Conservation (phyloP, 2,888 invertebrate species). For the Bombylius discolor region DNA sequence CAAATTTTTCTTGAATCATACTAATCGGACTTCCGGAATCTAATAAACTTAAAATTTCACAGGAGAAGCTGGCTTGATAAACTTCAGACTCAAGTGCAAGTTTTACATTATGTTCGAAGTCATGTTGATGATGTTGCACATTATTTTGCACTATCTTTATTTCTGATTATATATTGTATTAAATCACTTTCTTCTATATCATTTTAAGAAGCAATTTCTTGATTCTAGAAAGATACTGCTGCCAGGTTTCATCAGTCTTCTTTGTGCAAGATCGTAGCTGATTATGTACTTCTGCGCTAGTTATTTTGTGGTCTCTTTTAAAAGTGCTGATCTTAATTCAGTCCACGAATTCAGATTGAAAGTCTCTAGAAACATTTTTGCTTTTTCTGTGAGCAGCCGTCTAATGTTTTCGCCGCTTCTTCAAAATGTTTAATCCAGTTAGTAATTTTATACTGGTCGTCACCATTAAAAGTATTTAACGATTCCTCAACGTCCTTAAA, state of each 20-base stretch:
- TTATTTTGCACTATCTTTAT: no score
- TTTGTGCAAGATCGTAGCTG: not conserved
- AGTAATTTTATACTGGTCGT: not conserved
- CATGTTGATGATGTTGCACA: no score
- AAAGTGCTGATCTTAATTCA: not conserved
- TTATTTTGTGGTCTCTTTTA: not conserved
- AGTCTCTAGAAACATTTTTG: not conserved
- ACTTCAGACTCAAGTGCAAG: no score
- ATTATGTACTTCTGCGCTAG: not conserved
- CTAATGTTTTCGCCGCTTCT: not conserved
- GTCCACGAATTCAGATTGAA: not conserved
- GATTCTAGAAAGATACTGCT: not conserved
- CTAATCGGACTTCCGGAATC: no score
- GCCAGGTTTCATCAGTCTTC: not conserved
- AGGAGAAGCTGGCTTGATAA: no score
- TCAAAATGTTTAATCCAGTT: constrained; percentile 1
- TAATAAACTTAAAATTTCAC: no score
- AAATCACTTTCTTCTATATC: not conserved
- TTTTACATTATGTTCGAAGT: no score
- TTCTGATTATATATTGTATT: constrained; percentile 1
- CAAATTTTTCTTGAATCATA: no score
- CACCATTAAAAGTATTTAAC: not conserved
- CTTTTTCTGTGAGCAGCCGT: not conserved
- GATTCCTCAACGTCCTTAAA: not conserved
- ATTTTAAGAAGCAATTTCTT: not conserved